Conservation (phyloP, 2,888 invertebrate species). For the Lepeophtheirus nordmannii region DNA sequence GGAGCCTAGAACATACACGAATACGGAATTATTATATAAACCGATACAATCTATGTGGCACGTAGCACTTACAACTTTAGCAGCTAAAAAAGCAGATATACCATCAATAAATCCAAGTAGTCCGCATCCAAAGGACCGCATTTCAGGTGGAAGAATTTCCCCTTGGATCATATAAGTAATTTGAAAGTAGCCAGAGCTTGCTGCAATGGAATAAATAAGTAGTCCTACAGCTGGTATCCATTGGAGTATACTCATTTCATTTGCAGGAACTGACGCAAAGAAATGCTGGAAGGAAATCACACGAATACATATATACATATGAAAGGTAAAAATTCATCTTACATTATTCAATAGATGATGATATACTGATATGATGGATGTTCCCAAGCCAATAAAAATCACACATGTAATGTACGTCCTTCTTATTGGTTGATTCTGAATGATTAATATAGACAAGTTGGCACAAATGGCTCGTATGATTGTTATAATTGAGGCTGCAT, state of each 20-base stretch:
- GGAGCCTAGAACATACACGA: background rate
- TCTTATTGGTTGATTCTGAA: background rate
- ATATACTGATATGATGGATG: no score
- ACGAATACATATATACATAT: no score
- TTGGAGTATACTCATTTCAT: background rate
- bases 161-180: background rate
- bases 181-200: background rate
- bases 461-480: background rate
- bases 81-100: background rate
- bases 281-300: no score
- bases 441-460: background rate
- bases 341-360: no score
- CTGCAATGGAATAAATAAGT: background rate
- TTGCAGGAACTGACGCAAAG: no score
- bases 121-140: background rate
- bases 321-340: no score
- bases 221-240: background rate
- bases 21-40: background rate
- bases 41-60: background rate
- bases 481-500: background rate
- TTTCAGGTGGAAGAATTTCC: background rate
- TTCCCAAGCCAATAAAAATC: no score
- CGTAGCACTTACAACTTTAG: background rate
- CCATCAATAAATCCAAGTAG: conserved; percentile 12
- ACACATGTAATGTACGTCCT: background rate